A percentile compares a stretch with the other conserved stretches of the same genome.
These are phyloP conservation scores for Whitmania pigra DNA, from an alignment of 1,140 invertebrate species.

Conservation along the genomic window DNA sequence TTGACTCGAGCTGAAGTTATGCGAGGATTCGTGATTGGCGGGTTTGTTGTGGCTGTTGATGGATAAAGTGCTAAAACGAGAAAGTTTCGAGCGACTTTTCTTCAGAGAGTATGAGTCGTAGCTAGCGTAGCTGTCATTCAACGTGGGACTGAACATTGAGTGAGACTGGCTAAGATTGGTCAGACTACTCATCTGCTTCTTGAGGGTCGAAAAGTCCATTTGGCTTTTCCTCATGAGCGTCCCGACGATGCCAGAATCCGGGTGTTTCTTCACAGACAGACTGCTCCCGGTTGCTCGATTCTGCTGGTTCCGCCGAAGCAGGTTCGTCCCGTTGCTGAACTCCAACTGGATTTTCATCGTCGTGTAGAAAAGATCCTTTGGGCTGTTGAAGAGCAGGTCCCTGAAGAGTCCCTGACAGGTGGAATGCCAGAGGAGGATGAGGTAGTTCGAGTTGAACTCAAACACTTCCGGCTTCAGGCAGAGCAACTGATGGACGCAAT, in stretches of 20 bases:
- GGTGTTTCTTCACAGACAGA: background rate
- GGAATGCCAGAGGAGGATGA: conserved; percentile 78
- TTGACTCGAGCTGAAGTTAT: background rate
- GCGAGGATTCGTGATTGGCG: background rate
- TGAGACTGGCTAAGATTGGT: background rate
- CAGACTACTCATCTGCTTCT: background rate
- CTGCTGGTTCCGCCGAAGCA: background rate
- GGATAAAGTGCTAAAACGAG: background rate
- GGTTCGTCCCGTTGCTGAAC: background rate
- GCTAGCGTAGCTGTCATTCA: background rate
- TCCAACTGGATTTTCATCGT: background rate
- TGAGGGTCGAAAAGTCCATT: background rate
- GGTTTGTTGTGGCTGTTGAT: conserved; percentile 1
- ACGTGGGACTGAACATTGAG: background rate
- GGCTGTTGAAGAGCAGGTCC: conserved; percentile 75
- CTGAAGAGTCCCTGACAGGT: conserved; percentile 72
- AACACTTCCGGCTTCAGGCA: conserved; percentile 70
- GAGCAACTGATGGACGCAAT: conserved; percentile 81
- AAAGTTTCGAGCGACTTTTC: background rate
- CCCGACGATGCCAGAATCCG: background rate
- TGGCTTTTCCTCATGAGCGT: conserved; percentile 6
- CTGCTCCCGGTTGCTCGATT: background rate
- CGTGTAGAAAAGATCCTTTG: conserved; percentile 28
- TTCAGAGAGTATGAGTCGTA: conserved; percentile 4
- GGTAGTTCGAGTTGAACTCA: conserved; percentile 80